Percentiles rank a stretch among this genome's conserved stretches.
phyloP scores from a whole-genome alignment of 2,113 vertebrate genomes.

The Dasyornis broadbenti region DNA sequence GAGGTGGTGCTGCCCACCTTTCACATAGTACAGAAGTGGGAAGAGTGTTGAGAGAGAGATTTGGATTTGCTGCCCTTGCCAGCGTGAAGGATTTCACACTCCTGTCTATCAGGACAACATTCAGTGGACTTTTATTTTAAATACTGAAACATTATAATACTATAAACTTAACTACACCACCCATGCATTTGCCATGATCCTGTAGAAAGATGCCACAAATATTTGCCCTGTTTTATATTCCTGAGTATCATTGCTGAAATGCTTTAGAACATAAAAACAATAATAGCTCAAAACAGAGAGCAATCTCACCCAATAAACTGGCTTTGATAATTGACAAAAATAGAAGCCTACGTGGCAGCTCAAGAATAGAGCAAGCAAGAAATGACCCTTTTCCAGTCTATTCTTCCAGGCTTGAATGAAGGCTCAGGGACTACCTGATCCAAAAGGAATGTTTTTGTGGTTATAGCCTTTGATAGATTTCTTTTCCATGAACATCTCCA shows the following conservation, averaged over 20 bases:
- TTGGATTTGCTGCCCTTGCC: not conserved
- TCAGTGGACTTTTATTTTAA: not conserved
- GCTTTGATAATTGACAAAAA: not conserved
- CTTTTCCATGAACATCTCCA: not conserved
- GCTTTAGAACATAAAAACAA: not conserved
- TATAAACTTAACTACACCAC: not conserved
- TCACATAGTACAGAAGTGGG: not conserved
- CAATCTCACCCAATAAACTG: not conserved
- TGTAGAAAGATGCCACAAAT: not conserved
- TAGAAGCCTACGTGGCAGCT: not conserved
- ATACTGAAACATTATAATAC: not conserved
- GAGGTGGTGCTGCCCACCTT: not conserved
- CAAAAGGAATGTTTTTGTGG: not conserved
- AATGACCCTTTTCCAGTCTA: not conserved
- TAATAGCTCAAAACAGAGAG: not conserved
- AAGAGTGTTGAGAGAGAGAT: not conserved
- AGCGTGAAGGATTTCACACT: not conserved
- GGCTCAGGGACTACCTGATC: not conserved
- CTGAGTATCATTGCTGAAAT: not conserved
- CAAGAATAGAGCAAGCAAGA: not conserved
- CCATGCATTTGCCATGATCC: not conserved
- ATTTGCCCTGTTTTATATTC: not conserved
- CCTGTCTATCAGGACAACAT: not conserved
- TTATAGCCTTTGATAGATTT: not conserved
- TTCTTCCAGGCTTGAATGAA: not conserved